Base-by-base conservation (phyloP, 2,888 invertebrate genomes). In the Acronicta alni region DNA sequence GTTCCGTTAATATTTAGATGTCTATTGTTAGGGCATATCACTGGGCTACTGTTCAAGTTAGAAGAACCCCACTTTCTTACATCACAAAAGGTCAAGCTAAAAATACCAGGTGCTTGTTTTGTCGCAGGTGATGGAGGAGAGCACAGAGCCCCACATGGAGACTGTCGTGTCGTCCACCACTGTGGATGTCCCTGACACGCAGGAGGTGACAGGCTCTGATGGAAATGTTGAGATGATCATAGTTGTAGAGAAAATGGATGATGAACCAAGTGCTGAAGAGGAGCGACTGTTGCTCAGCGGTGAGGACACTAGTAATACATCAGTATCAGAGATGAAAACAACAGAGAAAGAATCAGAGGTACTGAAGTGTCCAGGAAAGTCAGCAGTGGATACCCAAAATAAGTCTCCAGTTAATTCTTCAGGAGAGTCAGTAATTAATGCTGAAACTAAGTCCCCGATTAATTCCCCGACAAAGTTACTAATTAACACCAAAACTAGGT, bases 81-180 rank as follows among this genome's bases (percentile, higher is more conserved):
- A 79, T 81, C 67, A 81, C 62, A 73, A 81, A 79, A 83, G 81
- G 81, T 82, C 80, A 81, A 61, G 77, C 75, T 88, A 86, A 74
- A 87, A 87, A 87, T 88, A 87, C 65, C 79, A 83, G 72, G 64
- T 75, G 57, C 67, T 82, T 81, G 72, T 81, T 86, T 73, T 86
- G 66, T 77, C 82, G 65, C 88, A 92, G 91, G 86, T 85, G 75
- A 93, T 92, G 93, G 93, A 92, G 75, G 92, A 93, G 74, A 86
- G 76, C 70, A 79, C 92, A 65, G 90, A 90, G 67, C 73, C 81
- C 57, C 89, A 89, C 80, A 90, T 91, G 91, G 93, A 92, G 81
- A 90, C 91, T 45, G 90, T 92, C 65, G 91, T 92, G 59, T 88
- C 93, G 35, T 91, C 93, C 23, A 91, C 91, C 47, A 90, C 90